Percentiles rank a stretch among this genome's conserved stretches.
phyloP scores from a whole-genome alignment of 2,888 invertebrate genomes.

The Drosophila macrospina region DNA sequence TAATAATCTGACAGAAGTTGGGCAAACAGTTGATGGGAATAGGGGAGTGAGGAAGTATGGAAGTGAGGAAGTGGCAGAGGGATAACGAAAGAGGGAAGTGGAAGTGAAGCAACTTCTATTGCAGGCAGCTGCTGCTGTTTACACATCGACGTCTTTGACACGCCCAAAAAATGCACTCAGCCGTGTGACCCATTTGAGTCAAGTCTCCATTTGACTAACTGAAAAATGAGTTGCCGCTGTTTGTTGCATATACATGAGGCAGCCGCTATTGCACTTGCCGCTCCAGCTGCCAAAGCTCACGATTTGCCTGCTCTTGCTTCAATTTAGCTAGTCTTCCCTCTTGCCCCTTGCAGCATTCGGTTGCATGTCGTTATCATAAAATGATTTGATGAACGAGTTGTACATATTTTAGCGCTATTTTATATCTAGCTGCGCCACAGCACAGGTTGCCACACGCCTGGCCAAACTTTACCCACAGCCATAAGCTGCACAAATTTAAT shows the following conservation, averaged over 20 bases:
- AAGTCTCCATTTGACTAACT: conserved; percentile 42
- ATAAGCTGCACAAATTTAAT: conserved; percentile 50
- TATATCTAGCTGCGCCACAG: conserved; percentile 24
- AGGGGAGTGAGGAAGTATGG: too few relatives aligned
- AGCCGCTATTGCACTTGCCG: background rate
- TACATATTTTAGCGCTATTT: conserved; percentile 49
- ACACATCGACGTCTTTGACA: conserved; percentile 74
- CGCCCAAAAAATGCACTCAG: conserved; percentile 77
- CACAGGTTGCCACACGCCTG: conserved; percentile 2
- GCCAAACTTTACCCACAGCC: conserved; percentile 24
- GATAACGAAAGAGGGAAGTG: background rate
- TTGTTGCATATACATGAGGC: conserved; percentile 58
- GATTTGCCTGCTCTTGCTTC: conserved; percentile 8
- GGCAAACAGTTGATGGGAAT: conserved; percentile 8
- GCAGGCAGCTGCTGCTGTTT: conserved; percentile 40
- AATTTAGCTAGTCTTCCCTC: background rate
- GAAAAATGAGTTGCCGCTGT: conserved; percentile 47
- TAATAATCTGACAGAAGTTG: conserved; percentile 36
- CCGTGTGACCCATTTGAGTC: conserved; percentile 76
- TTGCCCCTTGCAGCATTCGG: conserved; percentile 27
- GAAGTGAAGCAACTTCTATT: background rate
- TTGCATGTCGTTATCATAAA: conserved; percentile 62
- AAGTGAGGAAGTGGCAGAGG: too few relatives aligned
- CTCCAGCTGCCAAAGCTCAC: conserved; percentile 23
- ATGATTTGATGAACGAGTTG: conserved; percentile 77